Conservation (phyloP, 2,113 vertebrate species). For the Leptodactylus fuscus region DNA sequence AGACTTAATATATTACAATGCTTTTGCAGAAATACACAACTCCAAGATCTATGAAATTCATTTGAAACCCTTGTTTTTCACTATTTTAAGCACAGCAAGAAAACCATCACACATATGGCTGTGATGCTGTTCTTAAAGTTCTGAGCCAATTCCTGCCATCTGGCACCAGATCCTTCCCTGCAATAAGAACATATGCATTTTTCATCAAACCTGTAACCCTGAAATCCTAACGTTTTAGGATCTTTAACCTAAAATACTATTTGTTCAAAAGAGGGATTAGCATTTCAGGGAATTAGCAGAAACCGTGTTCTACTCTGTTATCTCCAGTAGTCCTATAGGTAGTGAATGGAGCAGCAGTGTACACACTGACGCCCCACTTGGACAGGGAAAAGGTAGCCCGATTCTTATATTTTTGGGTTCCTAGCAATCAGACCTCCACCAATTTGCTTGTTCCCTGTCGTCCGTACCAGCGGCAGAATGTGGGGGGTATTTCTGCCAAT, state of each 20-base stretch:
- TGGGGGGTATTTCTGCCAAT: no score
- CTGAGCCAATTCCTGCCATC: slow-evolving; percentile 42
- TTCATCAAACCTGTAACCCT: not conserved
- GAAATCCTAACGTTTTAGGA: not conserved
- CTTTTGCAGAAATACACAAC: not conserved
- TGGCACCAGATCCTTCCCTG: slow-evolving; percentile 30
- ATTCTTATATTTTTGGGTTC: no score
- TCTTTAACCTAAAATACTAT: not conserved
- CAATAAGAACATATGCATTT: slow-evolving; percentile 4
- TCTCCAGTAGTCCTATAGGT: no score
- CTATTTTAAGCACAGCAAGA: slow-evolving; percentile 30
- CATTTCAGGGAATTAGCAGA: no score
- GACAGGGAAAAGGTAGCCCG: no score
- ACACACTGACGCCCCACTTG: no score
- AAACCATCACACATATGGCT: slow-evolving; percentile 41
- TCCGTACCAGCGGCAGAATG: no score
- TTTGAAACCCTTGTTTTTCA: not conserved
- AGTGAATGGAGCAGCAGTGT: no score
- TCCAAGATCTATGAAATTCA: not conserved
- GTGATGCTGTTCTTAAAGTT: slow-evolving; percentile 7
- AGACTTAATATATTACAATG: not conserved
- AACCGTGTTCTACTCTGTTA: no score
- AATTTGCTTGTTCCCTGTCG: no score
- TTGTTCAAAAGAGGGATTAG: not conserved
- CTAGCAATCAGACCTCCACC: no score